Base-by-base conservation (phyloP, 2,113 vertebrate species). In the Eudorcas thomsonii region DNA sequence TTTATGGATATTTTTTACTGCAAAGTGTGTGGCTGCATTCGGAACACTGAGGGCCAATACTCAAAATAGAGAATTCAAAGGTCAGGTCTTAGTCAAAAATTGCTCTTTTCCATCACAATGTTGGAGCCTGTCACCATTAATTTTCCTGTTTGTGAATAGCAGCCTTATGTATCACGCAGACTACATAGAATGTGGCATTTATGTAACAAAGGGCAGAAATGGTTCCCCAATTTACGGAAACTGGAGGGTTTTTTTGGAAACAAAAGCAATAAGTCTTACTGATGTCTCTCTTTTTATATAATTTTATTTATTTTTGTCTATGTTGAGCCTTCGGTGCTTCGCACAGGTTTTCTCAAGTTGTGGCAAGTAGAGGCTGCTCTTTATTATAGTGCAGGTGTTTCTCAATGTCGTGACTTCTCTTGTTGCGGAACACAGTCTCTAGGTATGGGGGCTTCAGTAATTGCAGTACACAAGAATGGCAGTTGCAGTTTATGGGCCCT, bases 81-180 rank as follows among this genome's bases (percentile, higher is more conserved):
- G 15, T 23, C 25, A 78, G 36, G 82, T 39, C 26, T 86, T 67
- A 5, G 36, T 36, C 17, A 30, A 33, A 57, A 86, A 36, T 28
- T 4, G 26, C 25, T 15, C 15, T 2, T 55, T 7, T 11, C n/a
- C 11, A 1, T 48, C 1, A 43, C 21, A n/a, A 5, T 74, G 8
- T 48, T n/a, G 55, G 13, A 83, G 6, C 3, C 33, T 60, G 5
- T 8, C n/a, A 92, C 26, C 33, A 57, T 45, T 28, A 50, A 62
- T 74, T 85, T 62, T 21, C 50, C n/a, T 59, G 8, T 21, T n/a
- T n/a, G 3, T 54, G 2, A 84, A 84, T 6, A 67, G 14, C 45
- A 67, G 52, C 12, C 15, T 55, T 52, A 6, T 78, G 48, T 7
- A 84, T 28, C 33, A 11, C 16, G 17, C 15, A 26, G 16, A 80